Evolutionary conservation across 1,140 invertebrate species (phyloP), one percentile per base, ranked within the genome.

Genomic region (Calosoma granatense): DNA sequence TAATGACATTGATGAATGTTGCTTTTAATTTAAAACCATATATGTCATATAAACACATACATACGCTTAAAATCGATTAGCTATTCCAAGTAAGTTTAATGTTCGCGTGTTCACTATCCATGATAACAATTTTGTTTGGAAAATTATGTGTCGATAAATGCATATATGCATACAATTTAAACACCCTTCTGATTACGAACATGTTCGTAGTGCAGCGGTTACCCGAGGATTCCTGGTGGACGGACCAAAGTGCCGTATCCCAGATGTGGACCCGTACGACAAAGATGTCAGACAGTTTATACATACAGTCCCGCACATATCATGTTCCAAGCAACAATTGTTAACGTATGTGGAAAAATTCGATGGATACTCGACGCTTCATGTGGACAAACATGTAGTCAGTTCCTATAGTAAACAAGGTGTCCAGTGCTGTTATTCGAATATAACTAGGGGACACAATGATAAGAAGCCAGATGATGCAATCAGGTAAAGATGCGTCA

Each of bases 341-440:
- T 23, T 70, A 21, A 67, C 65, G 1, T 67, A 65, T 47, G 56
- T 70, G 2, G 60, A 58, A 23, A 65, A 64, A 53, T 59, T 56
- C 26, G 59, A 64, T 41, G 63, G 22, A 20, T 57, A 56, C 9
- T 60, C 63, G 2, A 64, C 59, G 6, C 55, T 70, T 36, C 22
- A 61, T 22, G 51, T 70, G 4, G 59, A 68, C 56, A 41, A 59
- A 17, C 57, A 61, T 52, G 20, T 62, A 14, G 20, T 61, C 26
- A 39, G 23, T n/a, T 55, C 59, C 4, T 70, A 70, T 52, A 59
- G 58, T 12, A 57, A 11, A 21, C 56, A 54, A 9, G 30, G 23
- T n/a, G 55, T 66, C 2, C 54, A 20, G 20, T 66, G 65, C 55
- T 66, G 65, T 53, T 66, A 65, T 58, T 64, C 63, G 2, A 56